Evolutionary conservation across 2,797 vertebrate species (phyloP), one percentile per base, ranked within the genome.

Genomic region (Apogon hyalosoma): DNA sequence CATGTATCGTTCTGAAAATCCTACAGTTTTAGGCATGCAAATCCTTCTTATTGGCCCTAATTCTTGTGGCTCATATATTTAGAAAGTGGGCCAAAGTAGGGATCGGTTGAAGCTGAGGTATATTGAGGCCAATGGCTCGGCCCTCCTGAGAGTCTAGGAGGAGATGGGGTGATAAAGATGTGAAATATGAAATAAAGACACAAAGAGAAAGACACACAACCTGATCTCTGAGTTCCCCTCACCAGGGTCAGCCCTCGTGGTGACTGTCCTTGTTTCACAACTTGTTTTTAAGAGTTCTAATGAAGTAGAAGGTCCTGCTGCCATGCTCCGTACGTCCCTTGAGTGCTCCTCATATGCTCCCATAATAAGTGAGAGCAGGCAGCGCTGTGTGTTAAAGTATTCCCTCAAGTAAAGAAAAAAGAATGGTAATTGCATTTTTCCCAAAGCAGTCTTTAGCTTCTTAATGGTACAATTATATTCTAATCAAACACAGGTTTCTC

Each of bases 31-130:
- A 41, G 31, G 49, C n/a, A 2, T 53, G n/a, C 28, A 8, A 43
- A n/a, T 63, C 10, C 64, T 65, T 73, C 45, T 2, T 63, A 49
- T 73, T 55, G 28, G 61, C 71, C 64, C 77, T 48, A 51, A 42
- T 15, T 53, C 56, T 14, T 1, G 31, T 51, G 11, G 50, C 50
- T 84, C 75, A 80, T 82, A 84, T 85, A 36, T 92, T 82, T 82
- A 79, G 80, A 77, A 88, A 84, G 73, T 89, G 81, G 89, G 81
- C 55, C 90, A 90, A 63, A 85, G 72, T 70, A 55, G 51, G 57
- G 71, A 50, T 24, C 1, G 39, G 53, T 69, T 62, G 51, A 33
- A 68, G 49, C 49, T 1, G 42, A 13, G 65, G 67, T 79, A 84
- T 75, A 83, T 79, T 33, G 41, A 86, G 87, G 82, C 68, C 82